These are phyloP conservation scores for Harpegnathos saltator DNA, from an alignment of 1,140 invertebrate species.

Conservation along the genomic window DNA sequence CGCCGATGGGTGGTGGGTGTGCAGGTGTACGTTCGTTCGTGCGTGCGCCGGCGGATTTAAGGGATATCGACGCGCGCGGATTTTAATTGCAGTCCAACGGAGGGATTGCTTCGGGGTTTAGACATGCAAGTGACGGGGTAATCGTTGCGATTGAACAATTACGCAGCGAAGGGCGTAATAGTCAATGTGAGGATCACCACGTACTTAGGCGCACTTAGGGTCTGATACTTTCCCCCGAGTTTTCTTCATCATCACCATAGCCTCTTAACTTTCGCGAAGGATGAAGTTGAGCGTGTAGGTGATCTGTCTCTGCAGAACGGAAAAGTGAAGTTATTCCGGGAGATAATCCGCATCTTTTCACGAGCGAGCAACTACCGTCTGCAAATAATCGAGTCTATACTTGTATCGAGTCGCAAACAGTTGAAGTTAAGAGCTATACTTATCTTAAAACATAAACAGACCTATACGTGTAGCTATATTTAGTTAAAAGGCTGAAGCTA, in stretches of 20 bases:
- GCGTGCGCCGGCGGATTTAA: conserved; percentile 31
- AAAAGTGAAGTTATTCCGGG: background rate
- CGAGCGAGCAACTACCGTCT: conserved; percentile 14
- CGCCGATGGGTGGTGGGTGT: background rate
- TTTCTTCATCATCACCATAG: background rate
- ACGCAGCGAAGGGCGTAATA: background rate
- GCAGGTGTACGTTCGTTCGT: background rate
- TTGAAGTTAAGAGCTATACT: conserved; percentile 47
- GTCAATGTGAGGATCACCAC: background rate
- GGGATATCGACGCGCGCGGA: conserved; percentile 21
- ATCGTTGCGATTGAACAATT: conserved; percentile 46
- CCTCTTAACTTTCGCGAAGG: background rate
- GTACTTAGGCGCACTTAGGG: no score
- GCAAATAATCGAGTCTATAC: conserved; percentile 35
- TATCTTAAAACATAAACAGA: conserved; percentile 50
- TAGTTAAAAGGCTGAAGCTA: conserved; percentile 40
- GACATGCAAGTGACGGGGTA: conserved; percentile 23
- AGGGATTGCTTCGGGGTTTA: conserved; percentile 46
- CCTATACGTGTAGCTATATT: conserved; percentile 42
- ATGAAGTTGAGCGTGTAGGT: background rate
- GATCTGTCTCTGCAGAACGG: background rate
- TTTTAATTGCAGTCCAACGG: conserved; percentile 60
- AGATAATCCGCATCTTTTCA: conserved; percentile 35
- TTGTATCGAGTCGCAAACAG: conserved; percentile 33
- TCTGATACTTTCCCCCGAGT: background rate